Conservation (phyloP, 2,888 invertebrate genomes). For the Euzophera pinguis region DNA sequence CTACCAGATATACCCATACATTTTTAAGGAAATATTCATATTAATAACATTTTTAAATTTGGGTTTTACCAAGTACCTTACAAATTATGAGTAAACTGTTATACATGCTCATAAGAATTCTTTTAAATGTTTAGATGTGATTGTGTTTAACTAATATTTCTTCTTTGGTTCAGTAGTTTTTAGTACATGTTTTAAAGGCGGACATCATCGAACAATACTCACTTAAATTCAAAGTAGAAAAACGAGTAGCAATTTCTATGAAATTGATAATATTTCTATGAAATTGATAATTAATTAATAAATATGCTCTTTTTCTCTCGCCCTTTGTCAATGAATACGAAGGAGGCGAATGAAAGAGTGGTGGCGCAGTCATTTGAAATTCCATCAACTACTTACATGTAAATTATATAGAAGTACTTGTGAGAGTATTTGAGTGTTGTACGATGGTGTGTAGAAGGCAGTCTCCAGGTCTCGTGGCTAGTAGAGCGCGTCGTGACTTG, state of each 20-base stretch:
- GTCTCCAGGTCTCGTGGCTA: constrained; percentile 62
- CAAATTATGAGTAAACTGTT: constrained; percentile 28
- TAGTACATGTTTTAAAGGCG: constrained; percentile 55
- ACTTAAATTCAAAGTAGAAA: constrained; percentile 7
- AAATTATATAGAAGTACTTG: background rate
- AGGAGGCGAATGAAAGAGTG: background rate
- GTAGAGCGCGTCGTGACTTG: constrained; percentile 76
- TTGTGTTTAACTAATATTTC: constrained; percentile 64
- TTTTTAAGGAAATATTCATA: too few relatives aligned
- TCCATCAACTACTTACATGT: too few relatives aligned
- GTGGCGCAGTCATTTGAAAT: too few relatives aligned
- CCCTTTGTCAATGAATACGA: background rate
- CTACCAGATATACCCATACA: too few relatives aligned
- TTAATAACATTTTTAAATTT: constrained; percentile 14
- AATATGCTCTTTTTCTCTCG: too few relatives aligned
- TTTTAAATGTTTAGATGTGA: constrained; percentile 69
- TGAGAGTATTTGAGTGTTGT: constrained; percentile 38
- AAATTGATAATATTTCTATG: too few relatives aligned
- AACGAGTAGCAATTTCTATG: background rate
- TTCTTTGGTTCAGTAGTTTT: constrained; percentile 65
- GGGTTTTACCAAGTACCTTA: constrained; percentile 42
- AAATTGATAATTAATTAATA: too few relatives aligned
- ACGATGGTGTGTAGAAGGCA: constrained; percentile 48
- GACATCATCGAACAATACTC: constrained; percentile 45
- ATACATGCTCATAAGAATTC: constrained; percentile 29